A percentile compares a stretch with the other conserved stretches of the same genome.
Evolutionary conservation across 2,113 vertebrate species (phyloP).

Genomic region (Pitta sordida): DNA sequence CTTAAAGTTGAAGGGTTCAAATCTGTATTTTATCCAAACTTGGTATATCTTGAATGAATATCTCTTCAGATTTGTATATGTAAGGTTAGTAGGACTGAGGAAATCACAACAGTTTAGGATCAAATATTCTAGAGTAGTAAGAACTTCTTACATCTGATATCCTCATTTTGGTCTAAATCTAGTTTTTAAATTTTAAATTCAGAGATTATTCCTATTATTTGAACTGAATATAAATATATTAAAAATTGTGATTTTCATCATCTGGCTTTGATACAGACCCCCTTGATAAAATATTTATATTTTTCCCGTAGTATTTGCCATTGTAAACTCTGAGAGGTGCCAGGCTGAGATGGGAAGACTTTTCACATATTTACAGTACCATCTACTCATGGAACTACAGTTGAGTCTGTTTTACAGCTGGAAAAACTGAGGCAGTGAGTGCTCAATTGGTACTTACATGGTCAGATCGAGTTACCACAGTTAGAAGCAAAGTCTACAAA

Average conservation of each 20-base stretch:
- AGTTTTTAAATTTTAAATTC: not conserved
- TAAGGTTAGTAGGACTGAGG: not conserved
- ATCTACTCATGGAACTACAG: not conserved
- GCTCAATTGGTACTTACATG: not conserved
- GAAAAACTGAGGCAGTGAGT: conserved; percentile 15
- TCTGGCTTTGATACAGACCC: not conserved
- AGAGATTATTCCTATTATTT: not conserved
- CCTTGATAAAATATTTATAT: not conserved
- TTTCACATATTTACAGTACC: not conserved
- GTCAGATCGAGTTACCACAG: not conserved
- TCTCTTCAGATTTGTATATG: not conserved
- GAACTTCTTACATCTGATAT: not conserved
- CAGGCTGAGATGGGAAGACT: not conserved
- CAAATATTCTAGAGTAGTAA: not conserved
- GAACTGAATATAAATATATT: not conserved
- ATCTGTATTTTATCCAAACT: not conserved
- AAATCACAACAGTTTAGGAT: not conserved
- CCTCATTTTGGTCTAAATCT: not conserved
- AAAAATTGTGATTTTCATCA: not conserved
- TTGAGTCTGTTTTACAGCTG: conserved; percentile 25
- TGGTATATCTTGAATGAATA: not conserved
- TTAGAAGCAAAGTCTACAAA: conserved; percentile 16
- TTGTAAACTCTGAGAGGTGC: not conserved
- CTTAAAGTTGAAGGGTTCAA: not conserved
- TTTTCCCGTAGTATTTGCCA: not conserved